These are phyloP conservation scores for Eurois occulta DNA, from an alignment of 2,888 invertebrate genomes.

Conservation along the genomic window DNA sequence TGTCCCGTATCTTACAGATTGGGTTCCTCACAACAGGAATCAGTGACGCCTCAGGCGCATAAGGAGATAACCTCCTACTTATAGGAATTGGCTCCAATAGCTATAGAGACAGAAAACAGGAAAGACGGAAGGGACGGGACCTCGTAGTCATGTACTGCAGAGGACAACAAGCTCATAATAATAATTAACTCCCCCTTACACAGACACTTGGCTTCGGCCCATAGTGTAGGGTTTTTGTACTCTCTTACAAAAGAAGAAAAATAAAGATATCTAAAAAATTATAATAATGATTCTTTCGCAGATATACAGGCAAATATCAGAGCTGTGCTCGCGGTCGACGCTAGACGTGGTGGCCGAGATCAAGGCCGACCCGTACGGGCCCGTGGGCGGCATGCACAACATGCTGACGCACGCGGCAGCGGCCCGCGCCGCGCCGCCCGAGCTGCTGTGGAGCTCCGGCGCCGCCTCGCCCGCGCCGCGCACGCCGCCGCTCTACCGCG, in stretches of 20 bases:
- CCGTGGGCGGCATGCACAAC: constrained; percentile 91
- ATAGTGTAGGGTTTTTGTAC: too few species aligned
- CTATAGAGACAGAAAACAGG: not conserved
- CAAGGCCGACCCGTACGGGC: constrained; percentile 90
- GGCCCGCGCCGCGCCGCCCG: constrained; percentile 75
- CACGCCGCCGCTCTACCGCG: constrained; percentile 71
- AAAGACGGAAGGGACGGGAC: not conserved
- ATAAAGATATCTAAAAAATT: not conserved
- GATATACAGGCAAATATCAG: constrained; percentile 88
- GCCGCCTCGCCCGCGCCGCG: constrained; percentile 74
- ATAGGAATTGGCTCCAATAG: not conserved
- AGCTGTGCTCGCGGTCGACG: constrained; percentile 82
- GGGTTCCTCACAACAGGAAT: too few species aligned
- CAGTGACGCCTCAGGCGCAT: too few species aligned
- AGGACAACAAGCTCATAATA: not conserved
- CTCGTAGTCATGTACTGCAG: too few species aligned
- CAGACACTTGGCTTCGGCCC: not conserved
- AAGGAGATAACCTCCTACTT: too few species aligned
- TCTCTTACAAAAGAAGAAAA: not conserved
- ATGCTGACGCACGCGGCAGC: constrained; percentile 86
- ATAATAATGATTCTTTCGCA: constrained; percentile 57
- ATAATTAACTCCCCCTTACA: not conserved
- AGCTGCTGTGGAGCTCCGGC: constrained; percentile 80
- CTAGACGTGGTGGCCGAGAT: constrained; percentile 87
- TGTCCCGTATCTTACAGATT: too few species aligned